A percentile compares a stretch with the other conserved stretches of the same genome.
Conservation (phyloP, 2,797 vertebrate genomes). For the Aulostomus chinensis region DNA sequence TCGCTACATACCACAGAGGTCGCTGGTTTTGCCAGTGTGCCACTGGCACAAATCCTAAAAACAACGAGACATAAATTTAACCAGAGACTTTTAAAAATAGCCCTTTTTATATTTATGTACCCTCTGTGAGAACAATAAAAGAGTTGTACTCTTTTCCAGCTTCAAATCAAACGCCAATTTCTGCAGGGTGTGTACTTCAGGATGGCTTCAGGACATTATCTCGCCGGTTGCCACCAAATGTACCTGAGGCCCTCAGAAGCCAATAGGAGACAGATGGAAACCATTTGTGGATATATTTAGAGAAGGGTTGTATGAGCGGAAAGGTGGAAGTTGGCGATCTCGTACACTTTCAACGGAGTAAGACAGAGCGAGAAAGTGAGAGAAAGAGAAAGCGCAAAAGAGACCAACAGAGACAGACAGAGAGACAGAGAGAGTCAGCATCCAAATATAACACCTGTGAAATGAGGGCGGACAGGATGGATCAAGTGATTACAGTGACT, state of each 20-base stretch:
- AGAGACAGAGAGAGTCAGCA: conserved; percentile 15
- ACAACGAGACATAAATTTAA: conserved; percentile 38
- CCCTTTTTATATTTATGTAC: neutral
- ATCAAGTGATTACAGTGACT: conserved; percentile 62
- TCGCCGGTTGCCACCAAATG: conserved; percentile 31
- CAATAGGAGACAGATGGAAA: conserved; percentile 64
- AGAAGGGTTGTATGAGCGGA: conserved; percentile 27
- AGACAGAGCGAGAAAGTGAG: too few species aligned
- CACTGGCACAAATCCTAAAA: conserved; percentile 29
- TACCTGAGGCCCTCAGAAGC: conserved; percentile 55
- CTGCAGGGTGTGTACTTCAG: conserved; percentile 9
- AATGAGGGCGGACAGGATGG: conserved; percentile 43
- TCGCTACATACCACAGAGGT: too few species aligned
- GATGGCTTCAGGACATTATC: conserved; percentile 50
- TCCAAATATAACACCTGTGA: conserved; percentile 72
- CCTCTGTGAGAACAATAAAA: conserved; percentile 15
- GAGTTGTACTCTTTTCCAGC: conserved; percentile 11
- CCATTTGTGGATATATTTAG: conserved; percentile 52
- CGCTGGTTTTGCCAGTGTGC: conserved; percentile 7
- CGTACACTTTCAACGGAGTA: conserved; percentile 35
- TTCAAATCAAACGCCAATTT: conserved; percentile 19
- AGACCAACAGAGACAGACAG: too few species aligned
- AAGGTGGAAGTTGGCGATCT: conserved; percentile 41
- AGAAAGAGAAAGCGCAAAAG: too few species aligned
- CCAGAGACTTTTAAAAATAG: conserved; percentile 17